These are phyloP conservation scores for Asarcornis scutulata DNA, from an alignment of 2,113 vertebrate genomes.

Conservation along the genomic window DNA sequence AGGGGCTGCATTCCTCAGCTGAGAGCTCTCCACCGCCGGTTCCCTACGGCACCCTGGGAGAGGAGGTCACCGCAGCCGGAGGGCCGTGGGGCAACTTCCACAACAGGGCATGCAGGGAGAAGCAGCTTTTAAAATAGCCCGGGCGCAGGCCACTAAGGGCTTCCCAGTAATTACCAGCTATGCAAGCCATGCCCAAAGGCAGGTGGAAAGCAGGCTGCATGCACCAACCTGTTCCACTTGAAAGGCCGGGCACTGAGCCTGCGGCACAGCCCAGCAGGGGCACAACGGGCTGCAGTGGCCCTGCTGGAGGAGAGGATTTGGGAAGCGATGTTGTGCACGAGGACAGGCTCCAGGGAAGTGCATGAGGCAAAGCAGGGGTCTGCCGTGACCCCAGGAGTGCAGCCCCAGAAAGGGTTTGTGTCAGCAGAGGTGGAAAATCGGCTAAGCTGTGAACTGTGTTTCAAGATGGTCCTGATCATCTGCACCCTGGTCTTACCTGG, in stretches of 20 bases:
- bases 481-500: background rate
- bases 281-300: background rate
- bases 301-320: background rate
- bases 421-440: background rate
- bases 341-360: background rate
- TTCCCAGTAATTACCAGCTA: constrained; percentile 48
- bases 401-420: background rate
- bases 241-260: background rate
- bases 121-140: constrained; percentile 50
- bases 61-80: constrained; percentile 21
- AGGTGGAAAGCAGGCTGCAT: background rate
- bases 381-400: background rate
- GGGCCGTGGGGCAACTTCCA: background rate
- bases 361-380: background rate
- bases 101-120: constrained; percentile 58
- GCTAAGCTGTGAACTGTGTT: background rate
- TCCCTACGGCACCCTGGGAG: constrained; percentile 36
- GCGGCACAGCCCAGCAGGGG: background rate
- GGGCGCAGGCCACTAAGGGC: background rate
- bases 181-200: constrained; percentile 2
- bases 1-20: background rate
- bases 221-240: background rate
- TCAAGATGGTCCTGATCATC: background rate
- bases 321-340: background rate
- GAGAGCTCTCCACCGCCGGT: constrained; percentile 27